Conservation (phyloP, 2,797 vertebrate genomes). For the Vipera ursinii region DNA sequence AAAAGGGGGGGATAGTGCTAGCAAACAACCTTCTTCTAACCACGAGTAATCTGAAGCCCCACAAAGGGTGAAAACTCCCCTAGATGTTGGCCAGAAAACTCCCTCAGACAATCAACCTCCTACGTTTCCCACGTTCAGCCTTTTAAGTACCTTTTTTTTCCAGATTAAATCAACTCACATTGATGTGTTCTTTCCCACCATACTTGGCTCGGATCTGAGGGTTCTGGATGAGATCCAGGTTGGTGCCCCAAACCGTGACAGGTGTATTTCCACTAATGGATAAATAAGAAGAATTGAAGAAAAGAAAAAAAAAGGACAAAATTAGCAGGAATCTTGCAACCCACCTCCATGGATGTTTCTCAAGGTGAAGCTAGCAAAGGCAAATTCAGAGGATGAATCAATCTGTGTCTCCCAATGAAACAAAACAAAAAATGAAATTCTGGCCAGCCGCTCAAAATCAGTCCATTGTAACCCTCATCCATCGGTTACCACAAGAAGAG, state of each 20-base stretch:
- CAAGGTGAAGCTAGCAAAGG: background rate
- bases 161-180: constrained; percentile 77
- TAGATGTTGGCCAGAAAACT: background rate
- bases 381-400: background rate
- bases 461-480: background rate
- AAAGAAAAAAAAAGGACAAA: background rate
- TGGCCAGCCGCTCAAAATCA: background rate
- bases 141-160: background rate
- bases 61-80: background rate
- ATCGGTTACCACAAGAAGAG: background rate
- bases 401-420: background rate
- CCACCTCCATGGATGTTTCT: background rate
- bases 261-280: constrained; percentile 87
- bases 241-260: constrained; percentile 92
- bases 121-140: background rate
- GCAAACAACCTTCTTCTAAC: no score
- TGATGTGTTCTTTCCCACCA: constrained; percentile 87
- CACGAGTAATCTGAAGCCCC: background rate
- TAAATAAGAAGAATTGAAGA: background rate
- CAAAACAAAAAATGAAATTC: background rate
- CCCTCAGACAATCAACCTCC: background rate
- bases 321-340: background rate
- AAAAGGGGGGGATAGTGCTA: no score
- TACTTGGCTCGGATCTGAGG: constrained; percentile 96
- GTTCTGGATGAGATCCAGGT: constrained; percentile 95